phyloP scores from a whole-genome alignment of 1,140 invertebrate species.

The Ganaspis sp. region DNA sequence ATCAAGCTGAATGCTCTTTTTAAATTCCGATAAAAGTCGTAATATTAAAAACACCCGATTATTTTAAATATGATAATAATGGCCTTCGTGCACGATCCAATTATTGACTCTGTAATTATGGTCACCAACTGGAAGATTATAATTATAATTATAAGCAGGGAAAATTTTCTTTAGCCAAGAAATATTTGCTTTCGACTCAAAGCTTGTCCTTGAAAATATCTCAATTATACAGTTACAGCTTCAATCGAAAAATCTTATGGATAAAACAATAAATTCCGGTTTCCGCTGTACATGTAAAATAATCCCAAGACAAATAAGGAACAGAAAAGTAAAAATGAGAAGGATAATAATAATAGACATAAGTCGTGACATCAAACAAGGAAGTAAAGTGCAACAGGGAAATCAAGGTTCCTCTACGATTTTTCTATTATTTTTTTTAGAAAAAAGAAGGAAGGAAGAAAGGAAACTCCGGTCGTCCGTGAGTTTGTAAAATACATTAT shows the following conservation, averaged over 20 bases:
- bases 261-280: background rate
- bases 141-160: background rate
- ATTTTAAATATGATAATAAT: slow-evolving; percentile 4
- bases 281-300: background rate
- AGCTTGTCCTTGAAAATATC: slow-evolving; percentile 1
- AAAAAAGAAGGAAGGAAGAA: slow-evolving; percentile 14
- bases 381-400: slow-evolving; percentile 14
- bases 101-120: slow-evolving; percentile 19
- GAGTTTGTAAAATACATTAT: slow-evolving; percentile 12
- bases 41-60: background rate
- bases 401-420: slow-evolving; percentile 1
- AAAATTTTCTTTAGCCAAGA: background rate
- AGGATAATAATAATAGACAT: background rate
- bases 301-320: background rate
- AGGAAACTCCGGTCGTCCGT: slow-evolving; percentile 21
- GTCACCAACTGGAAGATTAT: background rate
- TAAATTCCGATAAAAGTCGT: slow-evolving; percentile 14
- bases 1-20: background rate
- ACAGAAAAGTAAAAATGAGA: background rate
- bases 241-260: background rate
- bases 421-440: background rate
- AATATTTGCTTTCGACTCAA: slow-evolving; percentile 3
- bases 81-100: slow-evolving; percentile 17
- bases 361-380: background rate
- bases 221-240: background rate